Evolutionary conservation across 2,888 invertebrate species (phyloP).

Genomic region (Clanis bilineata): DNA sequence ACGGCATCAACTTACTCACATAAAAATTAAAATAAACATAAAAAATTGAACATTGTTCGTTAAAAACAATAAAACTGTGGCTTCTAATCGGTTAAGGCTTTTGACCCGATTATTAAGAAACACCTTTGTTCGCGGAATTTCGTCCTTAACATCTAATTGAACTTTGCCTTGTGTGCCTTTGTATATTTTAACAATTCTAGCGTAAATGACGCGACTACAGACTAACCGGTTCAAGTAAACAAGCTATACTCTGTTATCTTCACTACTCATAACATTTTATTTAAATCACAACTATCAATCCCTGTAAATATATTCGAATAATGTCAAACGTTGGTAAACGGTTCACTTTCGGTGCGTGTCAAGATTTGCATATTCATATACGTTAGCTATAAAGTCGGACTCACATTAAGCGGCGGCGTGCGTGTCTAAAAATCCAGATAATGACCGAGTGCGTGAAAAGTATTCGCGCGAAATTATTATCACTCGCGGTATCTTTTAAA

Average conservation of each 20-base stretch:
- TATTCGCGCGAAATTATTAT: slow-evolving; percentile 4
- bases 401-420: slow-evolving; percentile 1
- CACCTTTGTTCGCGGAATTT: not conserved
- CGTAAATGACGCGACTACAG: slow-evolving; percentile 1
- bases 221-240: not conserved
- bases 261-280: not conserved
- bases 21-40: not conserved
- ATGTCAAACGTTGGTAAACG: slow-evolving; percentile 2
- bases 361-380: slow-evolving; percentile 6
- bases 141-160: not conserved
- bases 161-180: slow-evolving; percentile 1
- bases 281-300: slow-evolving; percentile 2
- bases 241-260: not conserved
- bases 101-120: not conserved
- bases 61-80: not conserved
- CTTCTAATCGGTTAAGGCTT: not conserved
- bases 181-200: not conserved
- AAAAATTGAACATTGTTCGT: not conserved
- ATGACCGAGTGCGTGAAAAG: not conserved
- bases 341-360: slow-evolving; percentile 9
- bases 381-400: not conserved
- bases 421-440: slow-evolving; percentile 1
- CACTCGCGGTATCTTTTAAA: not conserved
- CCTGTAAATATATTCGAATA: slow-evolving; percentile 4
- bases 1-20: too few species aligned